A percentile compares a stretch with the other conserved stretches of the same genome.
Evolutionary conservation across 1,140 invertebrate species (phyloP).

Genomic region (Ceratina australensis): DNA sequence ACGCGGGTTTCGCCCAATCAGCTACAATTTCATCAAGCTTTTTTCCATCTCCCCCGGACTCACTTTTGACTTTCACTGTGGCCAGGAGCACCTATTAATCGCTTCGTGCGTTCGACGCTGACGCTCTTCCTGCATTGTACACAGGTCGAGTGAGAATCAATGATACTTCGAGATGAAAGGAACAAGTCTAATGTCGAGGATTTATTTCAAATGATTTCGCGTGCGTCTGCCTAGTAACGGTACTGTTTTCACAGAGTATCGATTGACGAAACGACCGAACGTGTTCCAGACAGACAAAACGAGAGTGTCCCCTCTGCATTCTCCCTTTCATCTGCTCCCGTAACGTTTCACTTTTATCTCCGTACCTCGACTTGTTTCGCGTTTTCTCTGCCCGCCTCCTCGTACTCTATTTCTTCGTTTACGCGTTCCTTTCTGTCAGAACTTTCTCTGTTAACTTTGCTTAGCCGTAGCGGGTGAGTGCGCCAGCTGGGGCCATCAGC

Average conservation of each 20-base stretch:
- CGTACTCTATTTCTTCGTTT: neutral
- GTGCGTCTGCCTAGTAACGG: neutral
- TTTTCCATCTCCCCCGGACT: too few relatives aligned
- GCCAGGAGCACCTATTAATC: too few relatives aligned
- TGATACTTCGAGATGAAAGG: neutral
- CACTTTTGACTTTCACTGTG: too few relatives aligned
- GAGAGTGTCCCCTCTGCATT: neutral
- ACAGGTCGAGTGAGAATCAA: neutral
- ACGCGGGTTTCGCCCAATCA: too few relatives aligned
- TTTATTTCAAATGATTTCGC: slow-evolving; percentile 1
- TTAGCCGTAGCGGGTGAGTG: slow-evolving; percentile 13
- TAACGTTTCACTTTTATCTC: slow-evolving; percentile 32
- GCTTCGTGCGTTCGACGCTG: too few relatives aligned
- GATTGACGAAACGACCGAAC: slow-evolving; percentile 26
- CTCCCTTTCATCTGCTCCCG: neutral
- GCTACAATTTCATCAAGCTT: too few relatives aligned
- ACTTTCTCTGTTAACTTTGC: slow-evolving; percentile 3
- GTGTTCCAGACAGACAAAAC: slow-evolving; percentile 5
- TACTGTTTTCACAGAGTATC: slow-evolving; percentile 5
- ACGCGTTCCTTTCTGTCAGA: slow-evolving; percentile 36
- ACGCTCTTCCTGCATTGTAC: neutral
- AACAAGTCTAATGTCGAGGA: neutral
- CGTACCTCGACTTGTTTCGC: neutral
- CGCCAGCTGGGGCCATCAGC: slow-evolving; percentile 54
- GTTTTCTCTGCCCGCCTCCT: neutral